phyloP scores from a whole-genome alignment of 2,113 vertebrate species.

The Lampris incognitus region DNA sequence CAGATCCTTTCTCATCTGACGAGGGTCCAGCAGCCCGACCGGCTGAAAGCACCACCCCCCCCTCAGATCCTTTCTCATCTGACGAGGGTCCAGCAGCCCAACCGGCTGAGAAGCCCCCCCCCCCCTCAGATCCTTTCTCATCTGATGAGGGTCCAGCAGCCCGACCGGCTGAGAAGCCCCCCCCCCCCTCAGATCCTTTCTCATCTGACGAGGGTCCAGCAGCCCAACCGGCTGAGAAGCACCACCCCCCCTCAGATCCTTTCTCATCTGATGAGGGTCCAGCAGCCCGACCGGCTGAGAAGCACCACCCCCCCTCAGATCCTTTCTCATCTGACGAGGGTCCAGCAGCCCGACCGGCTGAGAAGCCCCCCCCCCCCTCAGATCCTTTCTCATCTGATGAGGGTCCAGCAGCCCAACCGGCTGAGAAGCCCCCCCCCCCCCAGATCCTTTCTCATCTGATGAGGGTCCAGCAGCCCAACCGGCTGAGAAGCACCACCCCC shows the following conservation, averaged over 20 bases:
- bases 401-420: slow-evolving; percentile 56
- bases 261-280: slow-evolving; percentile 79
- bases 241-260: no score
- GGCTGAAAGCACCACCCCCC: slow-evolving; percentile 70
- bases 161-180: slow-evolving; percentile 29
- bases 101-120: slow-evolving; percentile 15
- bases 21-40: not conserved
- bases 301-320: no score
- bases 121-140: no score
- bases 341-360: slow-evolving; percentile 45
- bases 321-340: slow-evolving; percentile 80
- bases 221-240: slow-evolving; percentile 34
- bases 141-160: slow-evolving; percentile 74
- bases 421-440: no score
- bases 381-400: slow-evolving; percentile 82
- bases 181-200: no score
- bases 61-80: slow-evolving; percentile 76
- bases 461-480: slow-evolving; percentile 65
- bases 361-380: no score
- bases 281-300: slow-evolving; percentile 41
- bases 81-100: slow-evolving; percentile 70
- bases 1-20: slow-evolving; percentile 70
- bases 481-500: not conserved
- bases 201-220: slow-evolving; percentile 76
- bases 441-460: no score